Conservation (phyloP, 2,797 vertebrate genomes). For the Valencia hispanica region DNA sequence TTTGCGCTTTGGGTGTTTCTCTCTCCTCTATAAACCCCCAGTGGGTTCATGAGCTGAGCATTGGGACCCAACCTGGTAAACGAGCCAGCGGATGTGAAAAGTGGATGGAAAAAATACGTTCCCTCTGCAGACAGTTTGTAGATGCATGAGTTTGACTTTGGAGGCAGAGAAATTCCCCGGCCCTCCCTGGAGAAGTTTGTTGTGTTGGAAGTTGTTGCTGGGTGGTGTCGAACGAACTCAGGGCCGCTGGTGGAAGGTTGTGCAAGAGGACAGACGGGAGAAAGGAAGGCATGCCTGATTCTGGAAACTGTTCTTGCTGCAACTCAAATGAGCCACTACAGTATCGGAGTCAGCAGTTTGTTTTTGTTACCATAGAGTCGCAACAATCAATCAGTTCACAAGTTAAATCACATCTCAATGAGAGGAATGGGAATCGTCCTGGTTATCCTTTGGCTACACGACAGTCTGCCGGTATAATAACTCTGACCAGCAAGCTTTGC, state of each 20-base stretch:
- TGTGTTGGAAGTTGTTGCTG: slow-evolving; percentile 64
- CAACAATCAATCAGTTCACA: neutral
- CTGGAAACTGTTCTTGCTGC: neutral
- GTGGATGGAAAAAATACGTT: neutral
- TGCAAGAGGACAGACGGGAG: slow-evolving; percentile 38
- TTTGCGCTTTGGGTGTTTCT: slow-evolving; percentile 4
- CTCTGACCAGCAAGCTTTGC: no score
- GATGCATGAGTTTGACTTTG: slow-evolving; percentile 7
- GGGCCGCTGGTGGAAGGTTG: slow-evolving; percentile 51
- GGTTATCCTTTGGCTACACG: no score
- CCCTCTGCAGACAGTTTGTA: slow-evolving; percentile 9
- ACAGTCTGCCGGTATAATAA: no score
- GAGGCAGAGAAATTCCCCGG: slow-evolving; percentile 4
- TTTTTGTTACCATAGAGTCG: neutral
- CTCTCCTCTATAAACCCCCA: neutral
- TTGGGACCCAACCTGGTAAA: slow-evolving; percentile 11
- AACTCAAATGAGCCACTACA: neutral
- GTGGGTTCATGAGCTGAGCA: slow-evolving; percentile 7
- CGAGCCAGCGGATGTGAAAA: slow-evolving; percentile 15
- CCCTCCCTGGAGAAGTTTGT: slow-evolving; percentile 27
- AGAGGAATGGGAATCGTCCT: no score
- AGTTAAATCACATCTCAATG: neutral
- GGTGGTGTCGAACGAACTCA: slow-evolving; percentile 60
- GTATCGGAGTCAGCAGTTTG: neutral
- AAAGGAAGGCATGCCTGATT: slow-evolving; percentile 17